These are phyloP conservation scores for Brienomyrus brachyistius DNA, from an alignment of 2,113 vertebrate genomes.

Conservation along the genomic window DNA sequence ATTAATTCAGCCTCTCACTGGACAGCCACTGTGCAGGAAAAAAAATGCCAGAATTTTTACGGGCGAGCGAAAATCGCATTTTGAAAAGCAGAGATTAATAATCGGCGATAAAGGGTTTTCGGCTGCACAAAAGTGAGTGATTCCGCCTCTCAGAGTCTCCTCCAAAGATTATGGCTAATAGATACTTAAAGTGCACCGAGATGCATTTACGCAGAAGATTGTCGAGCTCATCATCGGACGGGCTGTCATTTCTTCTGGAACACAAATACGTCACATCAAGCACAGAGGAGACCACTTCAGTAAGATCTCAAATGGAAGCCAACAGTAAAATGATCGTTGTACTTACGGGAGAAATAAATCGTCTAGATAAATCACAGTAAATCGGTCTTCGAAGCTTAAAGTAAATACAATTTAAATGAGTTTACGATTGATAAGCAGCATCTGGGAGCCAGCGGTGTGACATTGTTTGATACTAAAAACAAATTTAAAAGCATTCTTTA, in stretches of 20 bases:
- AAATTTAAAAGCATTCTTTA: neutral
- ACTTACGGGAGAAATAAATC: neutral
- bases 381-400: neutral
- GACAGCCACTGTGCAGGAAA: slow-evolving; percentile 46
- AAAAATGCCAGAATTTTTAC: slow-evolving; percentile 51
- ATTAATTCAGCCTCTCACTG: slow-evolving; percentile 52
- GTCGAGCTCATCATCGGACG: slow-evolving; percentile 35
- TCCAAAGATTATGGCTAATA: slow-evolving; percentile 38
- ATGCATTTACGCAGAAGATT: slow-evolving; percentile 32
- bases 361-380: neutral
- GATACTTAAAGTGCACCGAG: slow-evolving; percentile 35
- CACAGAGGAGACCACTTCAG: slow-evolving; percentile 8
- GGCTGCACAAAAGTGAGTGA: slow-evolving; percentile 44
- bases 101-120: slow-evolving; percentile 39
- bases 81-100: slow-evolving; percentile 55
- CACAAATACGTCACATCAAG: slow-evolving; percentile 18
- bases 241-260: slow-evolving; percentile 7
- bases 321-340: neutral
- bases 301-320: neutral
- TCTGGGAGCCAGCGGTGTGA: slow-evolving; percentile 30
- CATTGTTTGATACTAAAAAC: slow-evolving; percentile 31
- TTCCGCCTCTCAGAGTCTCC: slow-evolving; percentile 40
- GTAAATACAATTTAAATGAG: neutral
- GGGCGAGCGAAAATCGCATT: slow-evolving; percentile 54
- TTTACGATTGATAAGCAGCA: slow-evolving; percentile 18